Evolutionary conservation across 2,113 vertebrate genomes (phyloP).

Genomic region (Potamarius usumacintae): DNA sequence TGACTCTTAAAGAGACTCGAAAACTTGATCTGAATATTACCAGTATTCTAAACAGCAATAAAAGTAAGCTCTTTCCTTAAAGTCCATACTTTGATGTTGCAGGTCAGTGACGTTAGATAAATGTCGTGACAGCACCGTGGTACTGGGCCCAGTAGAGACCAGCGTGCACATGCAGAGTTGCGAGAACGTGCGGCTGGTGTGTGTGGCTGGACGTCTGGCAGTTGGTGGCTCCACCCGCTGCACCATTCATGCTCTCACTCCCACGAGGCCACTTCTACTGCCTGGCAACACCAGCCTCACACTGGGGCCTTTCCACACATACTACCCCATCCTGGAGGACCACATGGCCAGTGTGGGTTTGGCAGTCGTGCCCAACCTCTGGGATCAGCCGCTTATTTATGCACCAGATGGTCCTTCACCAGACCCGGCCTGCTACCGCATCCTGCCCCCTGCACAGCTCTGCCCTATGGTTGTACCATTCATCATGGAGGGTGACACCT

Average conservation of each 20-base stretch:
- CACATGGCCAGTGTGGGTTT: constrained; percentile 93
- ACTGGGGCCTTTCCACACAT: constrained; percentile 89
- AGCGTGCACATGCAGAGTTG: constrained; percentile 87
- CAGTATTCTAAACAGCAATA: background rate
- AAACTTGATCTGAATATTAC: background rate
- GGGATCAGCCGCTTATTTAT: constrained; percentile 85
- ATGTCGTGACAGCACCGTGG: constrained; percentile 84
- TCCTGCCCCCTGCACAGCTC: constrained; percentile 81
- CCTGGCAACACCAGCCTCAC: constrained; percentile 82
- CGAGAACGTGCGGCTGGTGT: constrained; percentile 82
- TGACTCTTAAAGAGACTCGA: background rate
- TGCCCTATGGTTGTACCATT: constrained; percentile 86
- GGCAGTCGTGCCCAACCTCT: constrained; percentile 89
- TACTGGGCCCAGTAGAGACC: constrained; percentile 86
- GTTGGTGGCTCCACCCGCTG: constrained; percentile 79
- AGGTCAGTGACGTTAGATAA: constrained; percentile 93
- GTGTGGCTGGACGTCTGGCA: constrained; percentile 78
- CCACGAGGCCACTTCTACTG: constrained; percentile 85
- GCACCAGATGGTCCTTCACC: constrained; percentile 72
- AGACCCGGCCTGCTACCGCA: constrained; percentile 70
- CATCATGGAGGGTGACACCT: constrained; percentile 92
- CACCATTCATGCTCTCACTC: constrained; percentile 80
- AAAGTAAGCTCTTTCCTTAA: background rate
- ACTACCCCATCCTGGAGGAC: constrained; percentile 93
- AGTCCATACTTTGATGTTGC: constrained; percentile 15